Evolutionary conservation across 92 coral and sea anemone genomes (phyloP).

Genomic region (Isaurus tuberculatus): DNA sequence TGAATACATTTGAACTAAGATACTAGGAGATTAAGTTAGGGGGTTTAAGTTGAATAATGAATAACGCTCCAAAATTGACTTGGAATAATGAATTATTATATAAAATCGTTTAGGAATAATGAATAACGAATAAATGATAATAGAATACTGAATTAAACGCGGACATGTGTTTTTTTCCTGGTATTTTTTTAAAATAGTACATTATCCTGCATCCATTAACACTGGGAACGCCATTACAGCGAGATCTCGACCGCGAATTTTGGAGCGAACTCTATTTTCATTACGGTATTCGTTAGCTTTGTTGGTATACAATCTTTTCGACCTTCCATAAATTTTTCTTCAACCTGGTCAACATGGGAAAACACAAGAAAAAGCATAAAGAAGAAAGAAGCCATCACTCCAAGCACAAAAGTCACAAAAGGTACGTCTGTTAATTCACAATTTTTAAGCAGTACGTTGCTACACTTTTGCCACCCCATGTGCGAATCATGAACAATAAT

Average conservation of each 20-base stretch:
- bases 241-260: slow-evolving; percentile 15
- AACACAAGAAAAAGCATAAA: slow-evolving; percentile 18
- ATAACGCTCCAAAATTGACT: no score
- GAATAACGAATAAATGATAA: no score
- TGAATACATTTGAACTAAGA: no score
- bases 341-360: slow-evolving; percentile 19
- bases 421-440: slow-evolving; percentile 20
- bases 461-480: slow-evolving; percentile 6
- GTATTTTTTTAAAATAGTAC: no score
- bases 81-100: no score
- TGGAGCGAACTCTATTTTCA: slow-evolving; percentile 20
- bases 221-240: slow-evolving; percentile 1
- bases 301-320: slow-evolving; percentile 9
- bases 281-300: not conserved
- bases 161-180: no score
- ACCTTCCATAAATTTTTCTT: not conserved
- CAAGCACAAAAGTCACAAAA: slow-evolving; percentile 26
- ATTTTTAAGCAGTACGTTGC: slow-evolving; percentile 11
- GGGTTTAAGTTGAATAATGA: no score
- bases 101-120: no score
- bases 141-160: no score
- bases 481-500: slow-evolving; percentile 4
- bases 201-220: no score
- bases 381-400: slow-evolving; percentile 30
- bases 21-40: no score